Evolutionary conservation across 2,113 vertebrate genomes (phyloP), one percentile per base, ranked within the genome.

Genomic region (Ammodytes dubius): DNA sequence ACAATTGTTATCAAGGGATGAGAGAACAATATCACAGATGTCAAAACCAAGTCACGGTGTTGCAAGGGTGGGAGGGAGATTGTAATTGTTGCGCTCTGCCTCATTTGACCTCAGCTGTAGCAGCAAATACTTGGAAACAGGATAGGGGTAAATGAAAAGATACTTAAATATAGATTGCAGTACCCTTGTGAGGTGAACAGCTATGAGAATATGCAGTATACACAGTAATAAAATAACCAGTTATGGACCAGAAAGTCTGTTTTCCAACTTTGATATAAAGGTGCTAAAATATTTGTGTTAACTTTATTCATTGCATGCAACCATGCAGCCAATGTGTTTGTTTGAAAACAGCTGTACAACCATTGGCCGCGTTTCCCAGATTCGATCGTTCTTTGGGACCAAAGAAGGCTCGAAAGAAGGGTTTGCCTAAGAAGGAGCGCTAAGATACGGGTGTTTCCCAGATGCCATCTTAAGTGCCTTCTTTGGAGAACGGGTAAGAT

Each of bases 21-120:
- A 59, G 54, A 53, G n/a, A 50, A 66, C 63, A 35, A 67, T 72
- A 86, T 80, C 56, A 75, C 75, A 67, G 61, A 76, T 78, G 78
- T 74, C 47, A 75, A n/a, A 74, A 35, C 7, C 61, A 54, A 63
- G 81, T 56, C 0, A 17, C 11, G 15, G 15, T 63, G 64, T 39
- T 79, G 27, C 4, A 49, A 67, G 7, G 4, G 35, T 19, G 14
- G 39, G 57, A 17, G 7, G 68, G 15, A 83, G 63, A 71, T 46
- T 68, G 4, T 47, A n/a, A 77, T 27, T 27, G 27, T 27, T 27
- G 77, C 64, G 52, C 66, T 10, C 7, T 1, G 35, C 45, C 69
- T 65, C 15, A 71, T 77, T 68, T 77, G 73, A 71, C 52, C 52
- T 11, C 11, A 9, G 37, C 27, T 1, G n/a, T 27, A 35, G 50